phyloP scores from a whole-genome alignment of 2,113 vertebrate species.

The Rousettus leschenaultii region DNA sequence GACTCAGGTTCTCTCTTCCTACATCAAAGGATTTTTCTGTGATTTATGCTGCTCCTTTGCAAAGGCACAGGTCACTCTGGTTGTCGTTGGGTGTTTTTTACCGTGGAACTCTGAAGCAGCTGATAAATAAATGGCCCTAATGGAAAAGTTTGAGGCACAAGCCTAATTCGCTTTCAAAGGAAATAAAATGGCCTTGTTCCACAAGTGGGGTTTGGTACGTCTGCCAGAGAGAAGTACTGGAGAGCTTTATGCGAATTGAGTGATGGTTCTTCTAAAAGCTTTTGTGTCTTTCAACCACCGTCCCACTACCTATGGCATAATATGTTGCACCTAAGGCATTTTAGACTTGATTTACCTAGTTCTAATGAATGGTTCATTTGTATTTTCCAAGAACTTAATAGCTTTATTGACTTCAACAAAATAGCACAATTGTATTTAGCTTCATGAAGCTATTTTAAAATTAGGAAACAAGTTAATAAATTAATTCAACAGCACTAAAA shows the following conservation, averaged over 20 bases:
- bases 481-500: conserved; percentile 16
- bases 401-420: conserved; percentile 13
- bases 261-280: not conserved
- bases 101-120: conserved; percentile 2
- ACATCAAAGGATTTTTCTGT: conserved; percentile 43
- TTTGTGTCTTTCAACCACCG: not conserved
- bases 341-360: not conserved
- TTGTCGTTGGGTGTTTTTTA: not conserved
- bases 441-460: conserved; percentile 46
- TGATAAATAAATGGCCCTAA: conserved; percentile 47
- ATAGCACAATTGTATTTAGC: conserved; percentile 9
- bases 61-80: conserved; percentile 25
- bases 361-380: not conserved
- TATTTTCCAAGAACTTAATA: not conserved
- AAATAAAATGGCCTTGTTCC: conserved; percentile 44
- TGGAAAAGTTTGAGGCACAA: conserved; percentile 47
- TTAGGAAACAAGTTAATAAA: not conserved
- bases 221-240: not conserved
- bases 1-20: not conserved
- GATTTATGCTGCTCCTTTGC: not conserved
- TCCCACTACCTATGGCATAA: not conserved
- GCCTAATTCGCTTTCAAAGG: conserved; percentile 69
- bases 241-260: not conserved
- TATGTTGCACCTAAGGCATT: not conserved
- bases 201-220: conserved; percentile 35